phyloP scores from a whole-genome alignment of 2,888 invertebrate species.

The Chloromyia formosa region DNA sequence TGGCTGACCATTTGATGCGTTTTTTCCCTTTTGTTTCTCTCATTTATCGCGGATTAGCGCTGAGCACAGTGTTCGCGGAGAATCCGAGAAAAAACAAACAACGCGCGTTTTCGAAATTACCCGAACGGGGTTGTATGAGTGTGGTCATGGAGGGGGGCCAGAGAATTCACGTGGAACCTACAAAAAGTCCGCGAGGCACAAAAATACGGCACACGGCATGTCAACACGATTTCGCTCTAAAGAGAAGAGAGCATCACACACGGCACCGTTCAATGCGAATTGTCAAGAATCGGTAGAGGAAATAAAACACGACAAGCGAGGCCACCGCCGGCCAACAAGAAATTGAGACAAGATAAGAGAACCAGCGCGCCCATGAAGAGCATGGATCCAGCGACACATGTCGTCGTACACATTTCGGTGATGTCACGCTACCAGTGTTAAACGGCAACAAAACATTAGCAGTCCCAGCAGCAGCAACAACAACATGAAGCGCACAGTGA shows the following conservation, averaged over 20 bases:
- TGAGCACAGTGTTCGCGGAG: constrained; percentile 17
- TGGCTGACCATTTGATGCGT: constrained; percentile 39
- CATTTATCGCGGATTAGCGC: constrained; percentile 27
- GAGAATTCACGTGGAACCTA: constrained; percentile 24
- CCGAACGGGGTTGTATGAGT: too few relatives aligned
- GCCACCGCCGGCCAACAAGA: neutral
- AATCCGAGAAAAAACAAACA: constrained; percentile 37
- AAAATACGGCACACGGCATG: too few relatives aligned
- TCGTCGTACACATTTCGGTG: neutral
- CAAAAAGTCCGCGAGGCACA: too few relatives aligned
- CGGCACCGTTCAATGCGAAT: constrained; percentile 4
- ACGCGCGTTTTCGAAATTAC: constrained; percentile 28
- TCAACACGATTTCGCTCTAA: too few relatives aligned
- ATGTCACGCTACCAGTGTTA: constrained; percentile 30
- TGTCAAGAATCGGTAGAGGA: constrained; percentile 2
- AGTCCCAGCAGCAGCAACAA: too few relatives aligned
- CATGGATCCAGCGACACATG: neutral
- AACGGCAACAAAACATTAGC: neutral
- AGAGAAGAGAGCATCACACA: too few relatives aligned
- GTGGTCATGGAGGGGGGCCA: neutral
- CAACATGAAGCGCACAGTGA: too few relatives aligned
- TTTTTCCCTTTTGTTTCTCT: constrained; percentile 29
- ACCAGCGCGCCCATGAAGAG: neutral
- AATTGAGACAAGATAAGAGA: too few relatives aligned
- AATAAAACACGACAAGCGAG: neutral